These are phyloP conservation scores for Machimus rusticus DNA, from an alignment of 2,888 invertebrate genomes.

Conservation along the genomic window DNA sequence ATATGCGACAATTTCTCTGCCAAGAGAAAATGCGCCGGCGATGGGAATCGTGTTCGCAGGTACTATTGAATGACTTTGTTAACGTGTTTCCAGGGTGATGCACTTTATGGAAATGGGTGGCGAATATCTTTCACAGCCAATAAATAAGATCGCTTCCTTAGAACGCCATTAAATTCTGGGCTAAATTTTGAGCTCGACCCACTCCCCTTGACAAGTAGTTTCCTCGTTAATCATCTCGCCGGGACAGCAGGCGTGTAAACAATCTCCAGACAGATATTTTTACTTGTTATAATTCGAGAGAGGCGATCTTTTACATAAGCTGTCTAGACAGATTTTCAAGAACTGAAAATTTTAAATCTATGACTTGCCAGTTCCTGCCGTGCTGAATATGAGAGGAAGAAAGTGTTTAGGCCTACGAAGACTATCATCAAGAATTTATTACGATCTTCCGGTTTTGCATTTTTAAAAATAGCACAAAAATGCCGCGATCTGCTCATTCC, in stretches of 20 bases:
- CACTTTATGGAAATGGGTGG: neutral
- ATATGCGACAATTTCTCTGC: conserved; percentile 62
- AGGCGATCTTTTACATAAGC: conserved; percentile 18
- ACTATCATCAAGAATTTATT: neutral
- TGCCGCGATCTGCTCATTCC: neutral
- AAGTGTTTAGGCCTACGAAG: neutral
- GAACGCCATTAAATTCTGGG: conserved; percentile 5
- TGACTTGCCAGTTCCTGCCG: neutral
- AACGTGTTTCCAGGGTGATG: neutral
- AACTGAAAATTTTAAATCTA: neutral
- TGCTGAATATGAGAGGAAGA: conserved; percentile 2
- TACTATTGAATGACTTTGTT: conserved; percentile 49
- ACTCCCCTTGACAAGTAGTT: conserved; percentile 18
- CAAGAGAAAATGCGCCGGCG: conserved; percentile 59
- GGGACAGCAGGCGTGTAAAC: conserved; percentile 24
- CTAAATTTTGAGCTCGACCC: neutral
- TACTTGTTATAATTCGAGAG: neutral
- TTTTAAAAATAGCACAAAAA: neutral
- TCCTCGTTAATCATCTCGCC: conserved; percentile 20
- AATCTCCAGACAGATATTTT: conserved; percentile 23
- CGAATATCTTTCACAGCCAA: conserved; percentile 13
- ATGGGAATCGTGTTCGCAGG: conserved; percentile 63
- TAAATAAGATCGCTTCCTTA: conserved; percentile 1
- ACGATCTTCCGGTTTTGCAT: neutral
- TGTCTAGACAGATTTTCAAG: conserved; percentile 23